Base-by-base conservation (phyloP, 2,888 invertebrate genomes). In the Allygus modestus region DNA sequence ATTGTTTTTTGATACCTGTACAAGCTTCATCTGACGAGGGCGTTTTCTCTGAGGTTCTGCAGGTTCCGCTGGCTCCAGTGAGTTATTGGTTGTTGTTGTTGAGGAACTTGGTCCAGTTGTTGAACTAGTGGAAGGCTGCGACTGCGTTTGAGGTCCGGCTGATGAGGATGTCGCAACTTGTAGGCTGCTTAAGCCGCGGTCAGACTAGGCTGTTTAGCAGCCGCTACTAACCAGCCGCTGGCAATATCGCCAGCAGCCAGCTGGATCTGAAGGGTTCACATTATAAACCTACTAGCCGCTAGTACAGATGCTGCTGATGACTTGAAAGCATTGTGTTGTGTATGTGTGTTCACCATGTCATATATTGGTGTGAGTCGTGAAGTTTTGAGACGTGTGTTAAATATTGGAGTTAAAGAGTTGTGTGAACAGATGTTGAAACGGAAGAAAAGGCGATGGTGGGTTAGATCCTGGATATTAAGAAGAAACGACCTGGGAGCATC, bases 401-500 rank as follows among this genome's bases (percentile, higher is more conserved):
- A 15, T 77, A 28, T 46, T 46, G 77, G 77, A 77, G 23, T 77
- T 9, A 51, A 28, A 77, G 77, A 77, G 77, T 77, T 77, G 77
- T 43, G 77, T 43, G 51, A 77, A 33, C 71, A 71, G 71, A 71
- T 71, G 71, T 71, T 71, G 71, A 71, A 71, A 71, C 71, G 81
- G 46, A 81, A 61, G 58, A 81, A 81, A 81, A 81, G 81, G 31
- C 33, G 58, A 61, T 58, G 58, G 61, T 81, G 81, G 58, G 81
- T 81, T 54, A 81, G 81, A 61, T 61, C 54, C 31, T 81, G 81
- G 81, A 81, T 81, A 54, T 20, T 58, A 81, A 81, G 81, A 58
- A 81, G 81, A 46, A 61, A 81, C 41, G n/a, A 58, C 4, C 77
- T 77, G 43, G 77, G 77, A 26, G 77, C 77, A 77, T 77, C 77